Base-by-base conservation (phyloP, 2,113 vertebrate genomes). In the Rhabdornis inornatus region DNA sequence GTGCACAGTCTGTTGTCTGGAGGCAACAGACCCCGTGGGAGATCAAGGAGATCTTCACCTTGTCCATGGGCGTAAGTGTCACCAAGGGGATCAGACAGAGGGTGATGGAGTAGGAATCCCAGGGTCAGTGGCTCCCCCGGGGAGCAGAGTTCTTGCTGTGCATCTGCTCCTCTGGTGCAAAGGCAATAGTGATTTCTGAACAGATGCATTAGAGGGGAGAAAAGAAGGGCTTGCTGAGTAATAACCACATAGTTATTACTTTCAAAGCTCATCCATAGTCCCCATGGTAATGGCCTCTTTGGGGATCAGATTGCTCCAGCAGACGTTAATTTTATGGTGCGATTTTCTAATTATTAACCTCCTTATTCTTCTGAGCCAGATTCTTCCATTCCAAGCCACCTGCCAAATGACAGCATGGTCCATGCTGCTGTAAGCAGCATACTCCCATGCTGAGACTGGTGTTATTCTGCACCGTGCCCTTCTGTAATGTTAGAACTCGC, bases 311-410 rank as follows among this genome's bases (percentile, higher is more conserved):
- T 83, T 95, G 87, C 77, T 95, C 77, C 79, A 94, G 60, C 87
- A 96, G 95, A 92, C 42, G 0, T 94, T 94, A 90, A 94, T 97
- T 95, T 96, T 96, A 95, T 78, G 90, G 82, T 94, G 81, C 2
- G 7, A 94, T 97, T 97, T 97, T 83, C 94, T 96, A 94, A 91
- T 95, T 95, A 94, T 96, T 89, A 95, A 93, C 66, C 76, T 94
- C 81, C 79, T 94, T 64, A 74, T 87, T 90, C 87, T 95, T 91
- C 90, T 77, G 66, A 96, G 94, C 72, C 76, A 84, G 72, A 87
- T 80, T 77, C 93, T 91, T 94, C 75, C 52, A 66, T 97, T 95
- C 57, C 64, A 91, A 88, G 63, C 81, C 85, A 91, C 87, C 90
- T 78, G 89, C 79, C 94, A 95, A 95, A 82, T n/a, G 66, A 82